Conservation (phyloP, 2,113 vertebrate species). For the Psittacus erithacus region DNA sequence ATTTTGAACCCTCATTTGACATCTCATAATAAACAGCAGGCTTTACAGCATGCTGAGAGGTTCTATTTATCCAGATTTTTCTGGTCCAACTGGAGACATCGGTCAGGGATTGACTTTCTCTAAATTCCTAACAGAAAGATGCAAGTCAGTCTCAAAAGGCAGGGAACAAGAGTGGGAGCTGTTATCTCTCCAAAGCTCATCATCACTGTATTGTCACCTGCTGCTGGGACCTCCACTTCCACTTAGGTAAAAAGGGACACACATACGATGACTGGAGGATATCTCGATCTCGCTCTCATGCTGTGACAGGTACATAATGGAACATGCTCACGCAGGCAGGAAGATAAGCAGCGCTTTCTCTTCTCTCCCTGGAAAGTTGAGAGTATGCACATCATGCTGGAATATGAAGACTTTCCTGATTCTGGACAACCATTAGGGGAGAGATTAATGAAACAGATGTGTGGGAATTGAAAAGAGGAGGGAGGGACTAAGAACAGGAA, state of each 20-base stretch:
- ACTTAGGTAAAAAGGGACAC: neutral
- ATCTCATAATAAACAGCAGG: conserved; percentile 26
- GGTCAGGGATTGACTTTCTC: neutral
- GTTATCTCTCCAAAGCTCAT: neutral
- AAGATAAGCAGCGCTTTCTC: neutral
- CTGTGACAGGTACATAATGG: neutral
- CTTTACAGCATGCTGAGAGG: neutral
- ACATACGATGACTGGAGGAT: accelerated
- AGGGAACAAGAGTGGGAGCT: neutral
- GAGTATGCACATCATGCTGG: neutral
- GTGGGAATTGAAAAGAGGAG: neutral
- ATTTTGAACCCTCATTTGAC: conserved; percentile 18
- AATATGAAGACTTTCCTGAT: neutral
- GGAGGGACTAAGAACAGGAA: neutral
- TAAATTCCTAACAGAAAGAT: neutral
- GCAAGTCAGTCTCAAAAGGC: neutral
- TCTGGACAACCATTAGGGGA: neutral
- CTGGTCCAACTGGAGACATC: neutral
- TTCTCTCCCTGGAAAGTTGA: neutral
- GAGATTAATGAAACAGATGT: neutral
- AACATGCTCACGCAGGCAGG: accelerated
- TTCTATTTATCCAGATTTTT: neutral
- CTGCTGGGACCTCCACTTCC: neutral
- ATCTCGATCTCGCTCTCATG: neutral
- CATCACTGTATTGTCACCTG: neutral